Evolutionary conservation across 2,888 invertebrate species (phyloP), one percentile per base, ranked within the genome.

Genomic region (Lissocephala sabroskyi): DNA sequence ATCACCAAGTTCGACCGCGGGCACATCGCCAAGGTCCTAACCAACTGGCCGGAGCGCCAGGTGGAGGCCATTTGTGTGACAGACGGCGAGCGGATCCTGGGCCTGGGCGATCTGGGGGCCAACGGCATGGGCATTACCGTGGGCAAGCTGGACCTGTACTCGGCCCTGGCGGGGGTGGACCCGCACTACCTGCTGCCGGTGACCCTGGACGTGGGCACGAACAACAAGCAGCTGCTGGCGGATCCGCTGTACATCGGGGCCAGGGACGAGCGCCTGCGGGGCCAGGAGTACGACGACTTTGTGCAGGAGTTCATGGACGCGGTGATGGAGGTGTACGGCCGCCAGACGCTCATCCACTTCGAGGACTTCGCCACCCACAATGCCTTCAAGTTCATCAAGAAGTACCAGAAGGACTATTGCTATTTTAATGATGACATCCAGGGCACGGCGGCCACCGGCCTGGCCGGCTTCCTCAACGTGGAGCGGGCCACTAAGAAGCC

Each of bases 41-140:
- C 5, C 3, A 73, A 73, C 30, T 79, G 77, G 79, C 68, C 74
- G 0, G 18, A 6, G 1, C 2, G 4, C 1, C 45, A 56, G 5
- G 32, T 68, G 1, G 30, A 45, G 3, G 77, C 62, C 0, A 35
- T 73, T 3, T 68, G 70, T 7, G 56, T 77, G 0, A 73, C 71
- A 0, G 79, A 73, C 13, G 71, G 71, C 0, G 74, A 62, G 9
- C 57, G 79, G 0, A 62, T 73, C 6, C 45, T 79, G 1, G 71
- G 71, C 1, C 4, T 73, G 36, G 71, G 71, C 0, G 71, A 73
- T 42, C 49, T 68, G 13, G 71, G 79, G 0, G 71, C 71, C 43
- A 50, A 71, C 39, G 79, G 79, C 3, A 68, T 73, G 71, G 77
- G 65, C 17, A 79, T 73, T 23, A 13, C 57, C 0, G 48, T 79